Evolutionary conservation across 2,113 vertebrate genomes (phyloP).

Genomic region (Saguinus midas): DNA sequence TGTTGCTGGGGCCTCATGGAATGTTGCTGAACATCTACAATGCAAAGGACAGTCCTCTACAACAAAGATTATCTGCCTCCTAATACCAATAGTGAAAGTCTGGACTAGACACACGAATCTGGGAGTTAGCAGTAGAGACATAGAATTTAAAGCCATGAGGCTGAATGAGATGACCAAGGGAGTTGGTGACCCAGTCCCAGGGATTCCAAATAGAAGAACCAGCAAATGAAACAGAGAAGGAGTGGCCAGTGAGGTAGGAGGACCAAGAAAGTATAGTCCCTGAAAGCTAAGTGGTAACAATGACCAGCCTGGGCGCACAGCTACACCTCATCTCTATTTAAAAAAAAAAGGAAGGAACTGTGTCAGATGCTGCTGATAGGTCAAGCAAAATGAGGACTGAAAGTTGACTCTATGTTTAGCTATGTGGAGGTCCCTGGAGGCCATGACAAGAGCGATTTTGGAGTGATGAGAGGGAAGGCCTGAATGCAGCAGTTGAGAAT

Average conservation of each 20-base stretch:
- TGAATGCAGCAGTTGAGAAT: not conserved
- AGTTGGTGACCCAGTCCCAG: not conserved
- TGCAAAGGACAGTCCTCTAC: not conserved
- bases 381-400: not conserved
- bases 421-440: not conserved
- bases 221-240: not conserved
- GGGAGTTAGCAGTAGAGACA: not conserved
- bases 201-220: not conserved
- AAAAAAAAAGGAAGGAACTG: not conserved
- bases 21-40: not conserved
- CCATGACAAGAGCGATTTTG: not conserved
- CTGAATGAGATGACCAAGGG: not conserved
- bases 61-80: not conserved
- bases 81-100: not conserved
- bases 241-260: not conserved
- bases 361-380: not conserved
- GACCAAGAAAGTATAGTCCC: not conserved
- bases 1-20: not conserved
- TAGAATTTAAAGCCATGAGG: not conserved
- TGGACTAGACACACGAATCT: not conserved
- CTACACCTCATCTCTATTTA: no score
- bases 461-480: not conserved
- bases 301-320: not conserved
- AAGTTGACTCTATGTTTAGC: slow-evolving; percentile 8
- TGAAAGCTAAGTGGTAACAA: not conserved